Evolutionary conservation across 2,113 vertebrate species (phyloP), one percentile per base, ranked within the genome.

Genomic region (Stigmatopora nigra): DNA sequence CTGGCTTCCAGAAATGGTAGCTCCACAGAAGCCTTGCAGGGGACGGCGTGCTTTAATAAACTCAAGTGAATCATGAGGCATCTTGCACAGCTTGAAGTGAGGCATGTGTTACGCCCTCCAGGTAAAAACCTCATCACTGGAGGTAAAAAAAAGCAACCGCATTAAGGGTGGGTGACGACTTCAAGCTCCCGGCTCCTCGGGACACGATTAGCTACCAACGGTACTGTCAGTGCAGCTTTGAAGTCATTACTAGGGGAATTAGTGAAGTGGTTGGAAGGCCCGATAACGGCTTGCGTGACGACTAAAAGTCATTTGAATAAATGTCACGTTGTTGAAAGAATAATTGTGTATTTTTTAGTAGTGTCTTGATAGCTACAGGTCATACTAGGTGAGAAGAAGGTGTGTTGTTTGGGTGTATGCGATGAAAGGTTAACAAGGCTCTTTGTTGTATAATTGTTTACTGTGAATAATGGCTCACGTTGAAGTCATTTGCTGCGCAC

Each of bases 251-350:
- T 19, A 31, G n/a, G 58, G 36, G 58, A 41, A 44, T 41, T 44
- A 44, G 58, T 13, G 17, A 12, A 8, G n/a, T 7, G n/a, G 1
- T 60, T 41, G 58, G 14, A 60, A 36, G 16, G 16, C 51, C 19
- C 10, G 20, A 35, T 31, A 16, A 16, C 13, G 14, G 22, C 53
- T 7, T 31, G 53, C 31, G 52, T 25, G 52, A 52, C 48, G 36
- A 51, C 12, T n/a, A n/a, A 74, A 56, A 35, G 38, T 75, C 20
- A 58, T 7, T 31, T 56, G n/a, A 61, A 19, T 55, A 47, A 22
- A 65, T 41, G 45, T 46, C 57, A 4, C 55, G 38, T 22, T 53
- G 10, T 44, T 38, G 1, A 61, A 46, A 53, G n/a, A 16, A 22
- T 15, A n/a, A 44, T 44, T 48, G 53, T 31, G n/a, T n/a, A n/a